These are phyloP conservation scores for Myotis davidii DNA, from an alignment of 2,113 vertebrate species.

Conservation along the genomic window DNA sequence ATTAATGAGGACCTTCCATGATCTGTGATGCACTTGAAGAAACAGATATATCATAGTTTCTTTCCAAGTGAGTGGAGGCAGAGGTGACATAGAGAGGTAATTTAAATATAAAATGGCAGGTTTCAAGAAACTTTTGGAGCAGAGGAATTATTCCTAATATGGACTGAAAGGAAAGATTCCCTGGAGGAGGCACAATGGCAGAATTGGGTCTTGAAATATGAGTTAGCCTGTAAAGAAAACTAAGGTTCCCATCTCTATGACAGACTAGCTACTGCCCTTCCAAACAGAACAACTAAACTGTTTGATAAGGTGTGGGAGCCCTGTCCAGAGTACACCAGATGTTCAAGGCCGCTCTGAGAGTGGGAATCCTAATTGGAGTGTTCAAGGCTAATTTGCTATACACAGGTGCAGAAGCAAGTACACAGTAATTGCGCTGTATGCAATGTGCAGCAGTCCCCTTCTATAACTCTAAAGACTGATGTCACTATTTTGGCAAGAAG, in stretches of 20 bases:
- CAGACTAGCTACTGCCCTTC: neutral
- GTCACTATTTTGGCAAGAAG: no score
- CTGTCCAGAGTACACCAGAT: no score
- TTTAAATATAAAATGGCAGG: neutral
- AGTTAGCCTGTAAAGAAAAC: neutral
- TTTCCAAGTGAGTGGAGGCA: neutral
- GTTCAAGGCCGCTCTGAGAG: no score
- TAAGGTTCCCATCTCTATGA: neutral
- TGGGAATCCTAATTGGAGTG: no score
- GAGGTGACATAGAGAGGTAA: neutral
- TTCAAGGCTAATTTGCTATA: no score
- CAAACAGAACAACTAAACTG: neutral
- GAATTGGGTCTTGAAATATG: neutral
- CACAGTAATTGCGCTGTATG: no score
- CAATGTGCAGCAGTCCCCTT: no score
- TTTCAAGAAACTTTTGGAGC: neutral
- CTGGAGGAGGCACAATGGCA: neutral
- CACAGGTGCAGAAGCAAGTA: no score
- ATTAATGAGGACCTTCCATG: neutral
- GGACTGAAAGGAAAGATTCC: neutral
- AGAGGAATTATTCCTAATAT: neutral
- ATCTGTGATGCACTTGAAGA: neutral
- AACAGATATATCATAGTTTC: neutral
- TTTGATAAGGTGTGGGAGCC: neutral
- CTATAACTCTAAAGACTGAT: no score